Percentiles rank a stretch among this genome's conserved stretches.
These are phyloP conservation scores for Synergus itoensis DNA, from an alignment of 2,888 invertebrate species.

Conservation along the genomic window DNA sequence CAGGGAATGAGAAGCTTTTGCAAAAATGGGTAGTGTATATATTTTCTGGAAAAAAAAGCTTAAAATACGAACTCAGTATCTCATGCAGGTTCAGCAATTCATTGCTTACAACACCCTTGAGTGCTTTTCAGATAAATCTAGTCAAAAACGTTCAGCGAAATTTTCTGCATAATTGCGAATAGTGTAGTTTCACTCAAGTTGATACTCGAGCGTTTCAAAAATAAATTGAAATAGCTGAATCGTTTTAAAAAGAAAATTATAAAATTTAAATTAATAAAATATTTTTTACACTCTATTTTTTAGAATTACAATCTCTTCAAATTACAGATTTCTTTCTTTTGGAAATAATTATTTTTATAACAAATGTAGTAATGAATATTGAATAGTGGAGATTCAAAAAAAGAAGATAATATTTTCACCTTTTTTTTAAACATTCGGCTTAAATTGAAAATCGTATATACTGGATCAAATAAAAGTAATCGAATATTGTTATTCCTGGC, in stretches of 20 bases:
- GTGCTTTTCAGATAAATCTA: background rate
- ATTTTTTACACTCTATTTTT: background rate
- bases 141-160: background rate
- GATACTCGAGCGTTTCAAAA: too few species aligned
- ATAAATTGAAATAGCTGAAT: too few species aligned
- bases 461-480: background rate
- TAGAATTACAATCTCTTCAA: too few species aligned
- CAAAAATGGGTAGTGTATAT: background rate
- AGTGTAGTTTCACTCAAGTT: background rate
- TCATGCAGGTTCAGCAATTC: background rate
- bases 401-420: background rate
- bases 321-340: too few species aligned
- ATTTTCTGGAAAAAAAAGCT: background rate
- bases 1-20: background rate
- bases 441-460: background rate
- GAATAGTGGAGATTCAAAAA: background rate
- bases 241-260: background rate
- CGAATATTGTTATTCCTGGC: constrained; percentile 2
- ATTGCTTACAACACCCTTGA: constrained; percentile 3
- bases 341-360: too few species aligned
- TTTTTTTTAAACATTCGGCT: background rate
- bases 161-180: background rate
- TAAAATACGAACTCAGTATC: background rate
- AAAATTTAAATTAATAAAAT: too few species aligned
- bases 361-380: too few species aligned